Base-by-base conservation (phyloP, 2,888 invertebrate genomes). In the Venusia cambrica region DNA sequence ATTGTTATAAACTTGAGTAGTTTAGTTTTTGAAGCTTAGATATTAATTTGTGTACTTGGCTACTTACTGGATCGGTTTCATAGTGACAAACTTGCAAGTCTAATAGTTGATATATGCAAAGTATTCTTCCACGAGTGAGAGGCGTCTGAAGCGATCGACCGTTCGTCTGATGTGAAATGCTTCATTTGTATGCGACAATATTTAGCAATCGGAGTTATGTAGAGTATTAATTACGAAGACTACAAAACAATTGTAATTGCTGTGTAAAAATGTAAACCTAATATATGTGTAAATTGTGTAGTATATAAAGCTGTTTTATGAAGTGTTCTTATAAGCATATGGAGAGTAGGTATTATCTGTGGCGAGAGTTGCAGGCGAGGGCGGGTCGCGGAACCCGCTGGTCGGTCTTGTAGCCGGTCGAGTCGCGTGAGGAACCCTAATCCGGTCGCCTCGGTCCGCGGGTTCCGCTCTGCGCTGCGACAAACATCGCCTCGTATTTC, bases 181-280 rank as follows among this genome's bases (percentile, higher is more conserved):
- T 81, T 83, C 74, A 76, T n/a, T n/a, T n/a, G n/a, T 78, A 79
- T 73, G 79, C 79, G 87, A 87, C 87, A 87, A 85, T 87, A 87
- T 87, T 78, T 85, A 87, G 84, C 83, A 69, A 76, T 80, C 65
- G 75, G 77, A 63, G 75, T 68, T 78, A 79, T 77, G 80, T 83
- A 84, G 76, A 80, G 59, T 85, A 81, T 83, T 77, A 69, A 72
- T 65, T 66, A 74, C 65, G 73, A 78, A 77, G 76, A 81, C 77
- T 80, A 80, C 80, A 79, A 79, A 80, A 74, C 73, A 73, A 81
- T 80, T 81, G 83, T 80, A 75, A 81, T 79, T 73, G 83, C 80
- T 81, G 80, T 87, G 83, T 87, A 87, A 84, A 85, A 84, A 83
- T 84, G 83, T 83, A 84, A 83, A 83, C 83, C 75, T 80, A 76